These are phyloP conservation scores for Chironomus tepperi DNA, from an alignment of 1,140 invertebrate genomes.

Conservation along the genomic window DNA sequence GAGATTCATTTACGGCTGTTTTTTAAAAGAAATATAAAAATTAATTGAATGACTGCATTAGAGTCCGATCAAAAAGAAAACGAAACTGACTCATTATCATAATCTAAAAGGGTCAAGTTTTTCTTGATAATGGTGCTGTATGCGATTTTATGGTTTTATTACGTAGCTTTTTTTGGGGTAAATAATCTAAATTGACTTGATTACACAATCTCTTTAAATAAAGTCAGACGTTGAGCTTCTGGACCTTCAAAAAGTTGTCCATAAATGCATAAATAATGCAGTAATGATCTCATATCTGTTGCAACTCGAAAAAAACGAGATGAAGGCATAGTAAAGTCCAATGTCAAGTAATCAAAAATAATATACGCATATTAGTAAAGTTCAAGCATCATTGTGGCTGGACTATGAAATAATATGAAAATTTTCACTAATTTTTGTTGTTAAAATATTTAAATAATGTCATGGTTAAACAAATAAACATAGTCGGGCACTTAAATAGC, in stretches of 20 bases:
- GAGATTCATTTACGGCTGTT: not conserved
- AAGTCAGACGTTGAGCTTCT: too few relatives aligned
- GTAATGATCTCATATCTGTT: not conserved
- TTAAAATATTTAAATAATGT: not conserved
- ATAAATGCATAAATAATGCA: not conserved
- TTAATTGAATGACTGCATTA: too few relatives aligned
- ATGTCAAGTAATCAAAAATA: not conserved
- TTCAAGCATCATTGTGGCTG: not conserved
- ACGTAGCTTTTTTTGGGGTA: too few relatives aligned
- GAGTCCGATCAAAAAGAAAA: too few relatives aligned
- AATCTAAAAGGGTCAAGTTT: too few relatives aligned
- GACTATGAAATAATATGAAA: not conserved
- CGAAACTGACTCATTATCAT: too few relatives aligned
- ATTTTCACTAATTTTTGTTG: not conserved
- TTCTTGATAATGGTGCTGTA: too few relatives aligned
- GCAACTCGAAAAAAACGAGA: not conserved
- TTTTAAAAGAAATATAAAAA: too few relatives aligned
- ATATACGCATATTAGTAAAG: not conserved
- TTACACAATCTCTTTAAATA: too few relatives aligned
- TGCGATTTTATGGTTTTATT: too few relatives aligned
- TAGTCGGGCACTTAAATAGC: not conserved
- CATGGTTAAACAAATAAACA: not conserved
- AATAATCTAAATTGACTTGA: too few relatives aligned
- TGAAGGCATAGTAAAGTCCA: not conserved
- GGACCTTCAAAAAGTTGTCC: too few relatives aligned